phyloP scores from a whole-genome alignment of 2,888 invertebrate genomes.

The Chrysomela aeneicollis region DNA sequence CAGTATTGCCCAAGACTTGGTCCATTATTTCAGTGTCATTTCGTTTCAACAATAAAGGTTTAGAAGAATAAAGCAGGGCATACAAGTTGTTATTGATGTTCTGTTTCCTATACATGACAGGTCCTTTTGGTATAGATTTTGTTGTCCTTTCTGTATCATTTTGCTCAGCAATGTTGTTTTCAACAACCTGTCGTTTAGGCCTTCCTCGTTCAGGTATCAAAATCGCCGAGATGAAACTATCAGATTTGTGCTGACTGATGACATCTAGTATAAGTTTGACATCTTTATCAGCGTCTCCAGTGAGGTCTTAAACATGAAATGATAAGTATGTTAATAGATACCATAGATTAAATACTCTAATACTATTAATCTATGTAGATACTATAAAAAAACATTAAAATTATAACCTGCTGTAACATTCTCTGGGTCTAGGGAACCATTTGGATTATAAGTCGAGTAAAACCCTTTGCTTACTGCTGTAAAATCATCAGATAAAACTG shows the following conservation, averaged over 20 bases:
- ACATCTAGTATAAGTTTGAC: conserved; percentile 29
- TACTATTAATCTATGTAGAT: no score
- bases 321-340: background rate
- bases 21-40: conserved; percentile 41
- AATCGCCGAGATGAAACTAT: conserved; percentile 38
- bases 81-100: conserved; percentile 43
- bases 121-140: conserved; percentile 35
- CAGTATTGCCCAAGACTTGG: conserved; percentile 45
- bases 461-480: conserved; percentile 49
- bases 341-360: no score
- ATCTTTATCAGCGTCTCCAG: conserved; percentile 35
- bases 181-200: conserved; percentile 27
- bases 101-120: conserved; percentile 52
- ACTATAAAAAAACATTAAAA: no score
- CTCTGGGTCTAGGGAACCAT: conserved; percentile 51
- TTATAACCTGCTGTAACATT: conserved; percentile 53
- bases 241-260: conserved; percentile 24
- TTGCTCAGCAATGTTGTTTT: conserved; percentile 18
- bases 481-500: conserved; percentile 47
- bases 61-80: conserved; percentile 54
- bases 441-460: conserved; percentile 55
- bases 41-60: conserved; percentile 50
- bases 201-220: conserved; percentile 33
- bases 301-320: conserved; percentile 40
- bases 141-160: conserved; percentile 26